phyloP scores from a whole-genome alignment of 2,113 vertebrate species.

The Mobula hypostoma region DNA sequence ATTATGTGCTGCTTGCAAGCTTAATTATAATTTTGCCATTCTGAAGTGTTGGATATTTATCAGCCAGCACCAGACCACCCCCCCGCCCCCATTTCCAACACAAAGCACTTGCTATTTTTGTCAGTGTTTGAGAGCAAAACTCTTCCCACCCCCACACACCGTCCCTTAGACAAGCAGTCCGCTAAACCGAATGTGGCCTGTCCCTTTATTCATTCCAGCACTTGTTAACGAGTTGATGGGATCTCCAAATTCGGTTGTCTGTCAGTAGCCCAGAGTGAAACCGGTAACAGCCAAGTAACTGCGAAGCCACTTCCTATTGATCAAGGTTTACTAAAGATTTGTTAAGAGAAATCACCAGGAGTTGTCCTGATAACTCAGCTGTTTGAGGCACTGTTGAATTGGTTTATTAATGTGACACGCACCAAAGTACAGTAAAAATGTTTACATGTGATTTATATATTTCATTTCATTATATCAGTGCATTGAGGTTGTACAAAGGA shows the following conservation, averaged over 20 bases:
- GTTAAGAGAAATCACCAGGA: neutral
- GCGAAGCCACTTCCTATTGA: neutral
- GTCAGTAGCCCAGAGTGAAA: neutral
- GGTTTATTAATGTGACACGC: neutral
- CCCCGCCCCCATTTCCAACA: neutral
- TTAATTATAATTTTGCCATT: slow-evolving; percentile 24
- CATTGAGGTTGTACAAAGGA: too few species aligned
- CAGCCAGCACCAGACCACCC: neutral
- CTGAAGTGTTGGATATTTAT: slow-evolving; percentile 22
- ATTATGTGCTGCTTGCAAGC: slow-evolving; percentile 18
- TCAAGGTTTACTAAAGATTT: slow-evolving; percentile 14
- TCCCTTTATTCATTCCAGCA: neutral
- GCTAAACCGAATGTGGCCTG: neutral
- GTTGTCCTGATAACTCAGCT: neutral
- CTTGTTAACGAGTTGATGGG: neutral
- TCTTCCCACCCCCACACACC: neutral
- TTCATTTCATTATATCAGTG: too few species aligned
- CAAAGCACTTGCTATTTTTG: neutral
- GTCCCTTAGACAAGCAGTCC: neutral
- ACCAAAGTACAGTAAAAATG: neutral
- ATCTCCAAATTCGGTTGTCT: neutral
- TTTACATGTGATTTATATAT: too few species aligned
- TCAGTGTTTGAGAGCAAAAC: neutral
- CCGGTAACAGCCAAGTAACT: neutral
- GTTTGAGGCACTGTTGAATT: neutral